Evolutionary conservation across 2,888 invertebrate genomes (phyloP), one percentile per base, ranked within the genome.

Genomic region (Chaetogeoica ovagalla): DNA sequence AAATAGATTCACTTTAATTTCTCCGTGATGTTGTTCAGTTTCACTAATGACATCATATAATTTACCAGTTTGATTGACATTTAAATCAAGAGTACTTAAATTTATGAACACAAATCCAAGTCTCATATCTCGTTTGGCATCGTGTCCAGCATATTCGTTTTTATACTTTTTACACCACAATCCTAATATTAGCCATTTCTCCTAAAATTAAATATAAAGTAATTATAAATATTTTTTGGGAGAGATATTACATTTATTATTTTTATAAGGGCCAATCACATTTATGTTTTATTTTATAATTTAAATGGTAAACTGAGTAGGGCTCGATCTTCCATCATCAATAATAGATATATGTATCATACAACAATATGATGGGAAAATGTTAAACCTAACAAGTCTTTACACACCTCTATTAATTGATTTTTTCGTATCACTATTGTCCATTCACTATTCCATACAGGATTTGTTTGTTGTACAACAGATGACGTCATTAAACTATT

Each of bases 141-240:
- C 79, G 19, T 79, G 79, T 57, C 70, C 79, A 23, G 70, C 70
- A 71, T 63, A 79, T 70, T 79, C 79, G 55, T 79, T 70, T 63
- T 9, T 57, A 63, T 62, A 71, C 52, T 65, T 79, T 71, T 70
- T 79, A 63, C 79, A 79, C 79, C 79, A 79, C 17, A 79, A 30
- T 37, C 63, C 62, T 65, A 79, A 71, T 57, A 71, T 71, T 19
- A 71, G 30, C 79, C 79, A 79, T 55, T 79, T 71, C 55, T 15
- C n/a, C 79, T 79, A 30, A 15, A 79, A 70, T 57, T 0, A 57
- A 52, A 21, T n/a, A 11, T 4, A 19, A 69, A 55, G 55, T 19
- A 55, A 55, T 55, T 19, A 55, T 55, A 55, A 17, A 17, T 7
- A 55, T 19, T 5, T 8, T 19, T 52, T 52, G 52, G 4, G 15